A percentile compares a stretch with the other conserved stretches of the same genome.
These are phyloP conservation scores for Sycobia sp. DNA, from an alignment of 1,140 invertebrate species.

Conservation along the genomic window DNA sequence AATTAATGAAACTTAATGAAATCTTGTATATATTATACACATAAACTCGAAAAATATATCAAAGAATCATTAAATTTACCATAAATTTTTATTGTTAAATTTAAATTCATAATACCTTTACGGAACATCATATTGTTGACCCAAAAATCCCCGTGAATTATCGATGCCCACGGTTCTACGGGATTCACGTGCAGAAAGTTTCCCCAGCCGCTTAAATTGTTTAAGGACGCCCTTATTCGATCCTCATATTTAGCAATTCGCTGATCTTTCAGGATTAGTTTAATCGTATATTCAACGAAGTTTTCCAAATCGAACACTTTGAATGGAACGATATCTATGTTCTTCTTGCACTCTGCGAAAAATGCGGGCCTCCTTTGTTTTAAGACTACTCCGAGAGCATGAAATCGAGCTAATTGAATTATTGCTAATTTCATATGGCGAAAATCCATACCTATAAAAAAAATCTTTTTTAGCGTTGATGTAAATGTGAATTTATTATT, in stretches of 20 bases:
- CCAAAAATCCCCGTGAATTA: constrained; percentile 69
- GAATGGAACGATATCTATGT: neutral
- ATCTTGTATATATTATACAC: no score
- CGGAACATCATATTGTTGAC: constrained; percentile 68
- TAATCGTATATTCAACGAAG: neutral
- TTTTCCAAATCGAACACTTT: neutral
- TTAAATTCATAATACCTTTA: no score
- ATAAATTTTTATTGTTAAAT: no score
- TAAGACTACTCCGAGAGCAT: constrained; percentile 11
- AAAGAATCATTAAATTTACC: no score
- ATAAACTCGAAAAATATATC: no score
- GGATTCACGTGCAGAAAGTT: constrained; percentile 11
- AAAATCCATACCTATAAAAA: constrained; percentile 15
- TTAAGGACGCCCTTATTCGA: no score
- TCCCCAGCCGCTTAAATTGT: neutral
- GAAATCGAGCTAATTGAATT: neutral
- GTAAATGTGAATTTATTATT: no score
- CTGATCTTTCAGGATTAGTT: neutral
- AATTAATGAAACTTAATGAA: no score
- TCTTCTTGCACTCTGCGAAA: constrained; percentile 42
- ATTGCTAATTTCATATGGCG: constrained; percentile 3
- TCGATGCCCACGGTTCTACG: constrained; percentile 59
- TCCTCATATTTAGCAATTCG: constrained; percentile 8
- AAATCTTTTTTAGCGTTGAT: no score
- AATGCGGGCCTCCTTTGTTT: constrained; percentile 58